Evolutionary conservation across 2,888 invertebrate genomes (phyloP), one percentile per base, ranked within the genome.

Genomic region (Eledone cirrhosa): DNA sequence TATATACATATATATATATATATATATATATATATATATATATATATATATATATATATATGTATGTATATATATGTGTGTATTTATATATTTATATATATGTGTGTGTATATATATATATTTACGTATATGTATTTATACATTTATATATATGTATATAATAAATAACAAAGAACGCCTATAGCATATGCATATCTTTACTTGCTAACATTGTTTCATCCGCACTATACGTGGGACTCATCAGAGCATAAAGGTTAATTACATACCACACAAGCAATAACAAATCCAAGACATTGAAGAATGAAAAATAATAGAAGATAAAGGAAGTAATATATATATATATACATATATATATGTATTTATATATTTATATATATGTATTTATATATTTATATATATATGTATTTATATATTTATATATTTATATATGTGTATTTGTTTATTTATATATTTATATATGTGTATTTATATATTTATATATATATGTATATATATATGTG

Each of bases 291-390:
- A n/a, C n/a, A n/a, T n/a, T n/a, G n/a, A n/a, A n/a, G n/a, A n/a
- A n/a, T n/a, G n/a, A n/a, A n/a, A n/a, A n/a, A n/a, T n/a, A n/a
- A n/a, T n/a, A n/a, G n/a, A n/a, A n/a, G n/a, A n/a, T n/a, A n/a
- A n/a, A n/a, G n/a, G n/a, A n/a, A n/a, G n/a, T n/a, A n/a, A n/a
- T n/a, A n/a, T n/a, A n/a, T n/a, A n/a, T 16, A 16, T 16, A 19
- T 59, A 59, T 14, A 14, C 24, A 14, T 5, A 59, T 59, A 7
- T 59, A 59, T 59, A 7, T 59, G 24, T 59, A 59, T 59, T n/a
- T 59, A 59, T 59, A 59, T 59, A 59, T 59, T n/a, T 59, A 59
- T 59, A 59, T 59, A 59, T 59, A 59, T 59, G 24, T 59, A 59
- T 59, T n/a, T 59, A 59, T 59, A 59, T 59, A 59, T 59, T n/a